A percentile compares a stretch with the other conserved stretches of the same genome.
phyloP scores from a whole-genome alignment of 1,140 invertebrate species.

The Panagrolaimus sp. region DNA sequence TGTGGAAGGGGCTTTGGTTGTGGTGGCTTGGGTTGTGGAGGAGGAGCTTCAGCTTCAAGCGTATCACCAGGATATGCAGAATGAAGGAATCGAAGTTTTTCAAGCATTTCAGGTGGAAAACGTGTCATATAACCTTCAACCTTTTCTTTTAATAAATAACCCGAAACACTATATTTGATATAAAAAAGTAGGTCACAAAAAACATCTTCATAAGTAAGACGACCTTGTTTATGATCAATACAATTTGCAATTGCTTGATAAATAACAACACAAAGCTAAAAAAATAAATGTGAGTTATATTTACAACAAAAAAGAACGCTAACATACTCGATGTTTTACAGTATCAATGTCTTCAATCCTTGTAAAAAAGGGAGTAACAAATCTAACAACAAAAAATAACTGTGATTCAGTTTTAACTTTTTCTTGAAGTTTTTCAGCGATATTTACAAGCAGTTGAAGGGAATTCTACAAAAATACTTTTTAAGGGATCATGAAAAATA shows the following conservation, averaged over 20 bases:
- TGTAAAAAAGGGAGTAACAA: neutral
- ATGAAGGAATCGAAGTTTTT: neutral
- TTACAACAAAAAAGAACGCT: too few relatives aligned
- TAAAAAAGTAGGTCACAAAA: neutral
- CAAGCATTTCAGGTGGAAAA: neutral
- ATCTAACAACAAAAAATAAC: neutral
- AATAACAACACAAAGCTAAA: neutral
- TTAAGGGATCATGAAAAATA: too few relatives aligned
- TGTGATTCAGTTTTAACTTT: neutral
- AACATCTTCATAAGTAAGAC: neutral
- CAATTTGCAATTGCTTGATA: neutral
- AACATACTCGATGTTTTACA: neutral
- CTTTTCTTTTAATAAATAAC: neutral
- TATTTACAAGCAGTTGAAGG: neutral
- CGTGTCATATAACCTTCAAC: neutral
- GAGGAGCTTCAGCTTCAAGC: neutral
- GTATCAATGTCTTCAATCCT: neutral
- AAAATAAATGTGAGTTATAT: too few relatives aligned
- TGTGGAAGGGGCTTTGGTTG: neutral
- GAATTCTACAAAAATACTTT: too few relatives aligned
- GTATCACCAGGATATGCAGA: too few relatives aligned
- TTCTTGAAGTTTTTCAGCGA: neutral
- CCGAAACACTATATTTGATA: neutral
- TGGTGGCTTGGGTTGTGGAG: neutral
- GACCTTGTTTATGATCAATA: neutral